Base-by-base conservation (phyloP, 2,797 vertebrate genomes). In the Labroides dimidiatus region DNA sequence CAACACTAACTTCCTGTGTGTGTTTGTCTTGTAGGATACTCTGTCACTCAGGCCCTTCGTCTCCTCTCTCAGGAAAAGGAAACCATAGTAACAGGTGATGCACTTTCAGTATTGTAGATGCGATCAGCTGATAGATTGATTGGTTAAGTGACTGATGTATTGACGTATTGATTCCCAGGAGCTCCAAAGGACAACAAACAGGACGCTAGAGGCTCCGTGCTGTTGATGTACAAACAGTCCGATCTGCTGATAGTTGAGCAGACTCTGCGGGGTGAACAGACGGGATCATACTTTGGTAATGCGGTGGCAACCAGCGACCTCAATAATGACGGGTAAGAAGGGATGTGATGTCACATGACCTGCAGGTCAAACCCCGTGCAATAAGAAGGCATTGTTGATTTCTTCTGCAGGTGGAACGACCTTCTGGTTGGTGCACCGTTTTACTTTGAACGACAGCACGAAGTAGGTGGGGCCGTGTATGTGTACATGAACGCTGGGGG, bases 281-380 rank as follows among this genome's bases (percentile, higher is more conserved):
- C 93, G 4, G 97, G 97, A 41, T 96, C 96, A 4, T 98, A 98
- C 80, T 99, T 96, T 2, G 97, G 97, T 55, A 95, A 96, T 21
- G 90, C 95, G 15, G 84, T 99, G 58, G 94, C 95, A 67, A 80
- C 95, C 59, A 67, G 92, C 0, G 97, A 98, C 89, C 93, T 99
- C 81, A 93, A 99, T 85, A 96, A 88, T 0, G 95, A 98, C 0
- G 94, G 94, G 96, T 52, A 49, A 24, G 1, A 4, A 50, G 21
- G 23, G 6, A 33, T 33, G 30, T 9, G 9, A 19, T 13, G 20
- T 49, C 13, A 15, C 20, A 49, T 23, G 21, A 10, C 16, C n/a
- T 10, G n/a, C 19, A 20, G 44, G 16, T 2, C 4, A 2, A 4
- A 21, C 11, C 45, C 19, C 21, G 17, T n/a, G 27, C 14, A 9